These are phyloP conservation scores for Potamilus streckersoni DNA, from an alignment of 1,140 invertebrate species.

Conservation along the genomic window DNA sequence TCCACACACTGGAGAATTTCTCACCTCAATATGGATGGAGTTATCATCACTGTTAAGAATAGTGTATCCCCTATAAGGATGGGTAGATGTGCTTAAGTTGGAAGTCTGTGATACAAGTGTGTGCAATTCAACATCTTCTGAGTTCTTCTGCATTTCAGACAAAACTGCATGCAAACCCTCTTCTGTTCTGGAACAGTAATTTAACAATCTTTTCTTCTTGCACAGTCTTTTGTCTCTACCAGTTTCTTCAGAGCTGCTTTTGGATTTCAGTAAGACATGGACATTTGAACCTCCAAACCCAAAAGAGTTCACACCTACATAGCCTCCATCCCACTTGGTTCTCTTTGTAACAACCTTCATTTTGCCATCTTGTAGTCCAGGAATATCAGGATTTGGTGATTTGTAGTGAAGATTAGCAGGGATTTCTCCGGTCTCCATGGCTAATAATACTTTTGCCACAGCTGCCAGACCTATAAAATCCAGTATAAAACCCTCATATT, in stretches of 20 bases:
- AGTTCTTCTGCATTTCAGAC: constrained; percentile 70
- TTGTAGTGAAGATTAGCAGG: constrained; percentile 92
- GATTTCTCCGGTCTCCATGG: constrained; percentile 88
- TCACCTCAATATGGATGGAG: too few species aligned
- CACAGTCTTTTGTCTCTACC: constrained; percentile 49
- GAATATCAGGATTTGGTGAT: constrained; percentile 88
- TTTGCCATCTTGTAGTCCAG: constrained; percentile 85
- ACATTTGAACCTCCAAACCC: constrained; percentile 98
- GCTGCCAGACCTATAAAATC: constrained; percentile 79
- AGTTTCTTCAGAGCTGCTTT: not conserved
- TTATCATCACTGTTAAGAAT: constrained; percentile 71
- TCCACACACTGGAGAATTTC: too few species aligned
- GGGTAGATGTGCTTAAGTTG: constrained; percentile 76
- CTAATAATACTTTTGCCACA: constrained; percentile 88
- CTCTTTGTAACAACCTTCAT: constrained; percentile 87
- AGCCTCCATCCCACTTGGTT: constrained; percentile 84
- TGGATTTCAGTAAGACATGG: constrained; percentile 84
- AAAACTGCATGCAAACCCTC: constrained; percentile 81
- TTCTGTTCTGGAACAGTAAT: constrained; percentile 86
- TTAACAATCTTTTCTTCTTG: constrained; percentile 75
- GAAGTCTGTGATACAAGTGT: constrained; percentile 82
- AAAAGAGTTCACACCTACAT: constrained; percentile 93
- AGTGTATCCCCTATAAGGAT: constrained; percentile 82
- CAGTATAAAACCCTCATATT: not conserved
- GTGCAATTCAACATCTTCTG: constrained; percentile 80